phyloP scores from a whole-genome alignment of 2,113 vertebrate species.

The Mesocricetus auratus region DNA sequence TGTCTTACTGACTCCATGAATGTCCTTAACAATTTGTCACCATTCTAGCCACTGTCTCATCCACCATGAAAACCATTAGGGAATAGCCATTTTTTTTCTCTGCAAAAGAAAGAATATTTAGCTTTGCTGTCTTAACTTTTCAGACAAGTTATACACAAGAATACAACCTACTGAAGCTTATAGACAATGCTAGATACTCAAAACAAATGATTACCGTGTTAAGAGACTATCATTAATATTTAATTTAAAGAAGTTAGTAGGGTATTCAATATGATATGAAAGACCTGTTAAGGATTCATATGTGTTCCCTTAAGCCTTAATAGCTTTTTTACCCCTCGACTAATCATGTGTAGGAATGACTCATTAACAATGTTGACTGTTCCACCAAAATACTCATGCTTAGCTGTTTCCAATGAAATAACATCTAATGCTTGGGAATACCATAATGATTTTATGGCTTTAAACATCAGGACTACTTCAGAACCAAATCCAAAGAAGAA shows the following conservation, averaged over 20 bases:
- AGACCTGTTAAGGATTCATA: slow-evolving; percentile 49
- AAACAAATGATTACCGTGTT: slow-evolving; percentile 27
- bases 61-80: not conserved
- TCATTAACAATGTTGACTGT: slow-evolving; percentile 8
- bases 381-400: slow-evolving; percentile 7
- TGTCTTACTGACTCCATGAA: not conserved
- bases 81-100: not conserved
- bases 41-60: not conserved
- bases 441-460: not conserved
- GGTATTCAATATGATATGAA: slow-evolving; percentile 38
- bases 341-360: not conserved
- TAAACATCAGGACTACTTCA: not conserved
- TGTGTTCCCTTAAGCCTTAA: not conserved
- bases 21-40: not conserved
- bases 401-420: not conserved
- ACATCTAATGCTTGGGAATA: not conserved
- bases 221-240: slow-evolving; percentile 51
- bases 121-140: not conserved
- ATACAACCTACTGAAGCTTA: not conserved
- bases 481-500: not conserved
- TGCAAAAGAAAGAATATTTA: slow-evolving; percentile 29
- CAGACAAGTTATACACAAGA: slow-evolving; percentile 4
- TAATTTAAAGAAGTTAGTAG: slow-evolving; percentile 52
- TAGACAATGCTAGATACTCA: not conserved
- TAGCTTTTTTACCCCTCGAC: not conserved